phyloP scores from a whole-genome alignment of 53 echinoderm and acorn worm species.

The Mesocentrotus franciscanus region DNA sequence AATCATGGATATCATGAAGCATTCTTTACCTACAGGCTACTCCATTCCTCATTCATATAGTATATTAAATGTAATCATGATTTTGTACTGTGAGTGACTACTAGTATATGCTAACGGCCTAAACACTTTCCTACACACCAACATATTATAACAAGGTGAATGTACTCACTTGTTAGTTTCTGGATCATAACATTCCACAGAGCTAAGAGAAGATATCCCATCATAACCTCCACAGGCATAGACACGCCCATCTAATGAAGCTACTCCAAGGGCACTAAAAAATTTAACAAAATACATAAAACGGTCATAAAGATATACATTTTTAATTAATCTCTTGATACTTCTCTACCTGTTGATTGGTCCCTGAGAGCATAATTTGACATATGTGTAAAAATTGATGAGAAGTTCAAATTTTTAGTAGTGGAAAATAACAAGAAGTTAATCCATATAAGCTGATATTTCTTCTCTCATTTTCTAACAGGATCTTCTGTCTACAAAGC shows the following conservation, averaged over 20 bases:
- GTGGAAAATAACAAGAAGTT: too few species aligned
- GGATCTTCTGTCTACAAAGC: too few species aligned
- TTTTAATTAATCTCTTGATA: background rate
- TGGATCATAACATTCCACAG: slow-evolving; percentile 97
- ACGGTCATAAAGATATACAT: background rate
- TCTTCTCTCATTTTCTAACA: too few species aligned
- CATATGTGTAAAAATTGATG: too few species aligned
- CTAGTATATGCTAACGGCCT: too few species aligned
- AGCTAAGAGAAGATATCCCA: slow-evolving; percentile 97
- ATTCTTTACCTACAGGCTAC: too few species aligned
- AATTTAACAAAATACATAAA: background rate
- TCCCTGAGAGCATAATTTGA: background rate
- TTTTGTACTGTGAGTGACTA: too few species aligned
- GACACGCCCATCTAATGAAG: slow-evolving; percentile 94
- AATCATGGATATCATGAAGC: too few species aligned
- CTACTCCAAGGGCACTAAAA: slow-evolving; percentile 95
- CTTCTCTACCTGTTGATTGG: background rate
- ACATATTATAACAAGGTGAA: too few species aligned
- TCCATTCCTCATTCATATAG: too few species aligned
- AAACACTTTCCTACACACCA: background rate
- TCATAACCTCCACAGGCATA: slow-evolving; percentile 99
- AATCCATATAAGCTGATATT: too few species aligned
- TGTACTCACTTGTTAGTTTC: slow-evolving; percentile 88
- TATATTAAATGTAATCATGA: too few species aligned
- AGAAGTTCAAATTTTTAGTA: background rate